These are phyloP conservation scores for Hexactinellida sp. DNA, from an alignment of 37 sponge, comb jelly and placozoan genomes.

Conservation along the genomic window DNA sequence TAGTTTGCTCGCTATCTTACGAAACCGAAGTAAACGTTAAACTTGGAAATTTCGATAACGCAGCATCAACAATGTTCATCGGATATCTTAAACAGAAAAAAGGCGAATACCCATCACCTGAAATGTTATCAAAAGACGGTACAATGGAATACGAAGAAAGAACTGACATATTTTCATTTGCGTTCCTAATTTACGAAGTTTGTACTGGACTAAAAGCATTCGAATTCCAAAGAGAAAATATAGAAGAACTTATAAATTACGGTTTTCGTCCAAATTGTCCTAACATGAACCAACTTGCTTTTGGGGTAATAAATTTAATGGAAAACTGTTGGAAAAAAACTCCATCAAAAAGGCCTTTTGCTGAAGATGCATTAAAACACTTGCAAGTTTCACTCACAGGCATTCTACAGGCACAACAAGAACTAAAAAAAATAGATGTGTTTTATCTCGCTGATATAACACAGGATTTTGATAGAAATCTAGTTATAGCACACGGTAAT, in stretches of 20 bases:
- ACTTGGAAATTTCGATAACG: neutral
- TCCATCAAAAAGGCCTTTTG: neutral
- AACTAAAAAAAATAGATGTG: neutral
- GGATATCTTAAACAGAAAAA: neutral
- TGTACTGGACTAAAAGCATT: neutral
- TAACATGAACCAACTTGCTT: neutral
- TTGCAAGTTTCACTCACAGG: neutral
- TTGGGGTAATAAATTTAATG: neutral
- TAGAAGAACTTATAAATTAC: neutral
- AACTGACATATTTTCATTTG: neutral
- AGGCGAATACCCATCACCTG: neutral
- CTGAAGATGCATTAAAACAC: neutral
- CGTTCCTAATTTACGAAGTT: neutral
- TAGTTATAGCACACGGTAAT: neutral
- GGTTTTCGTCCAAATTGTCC: constrained; percentile 8
- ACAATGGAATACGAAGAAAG: neutral
- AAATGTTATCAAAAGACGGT: neutral
- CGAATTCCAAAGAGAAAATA: neutral
- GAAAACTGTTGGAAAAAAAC: constrained; percentile 9
- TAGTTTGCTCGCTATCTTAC: neutral
- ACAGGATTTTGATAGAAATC: neutral
- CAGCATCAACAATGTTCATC: neutral
- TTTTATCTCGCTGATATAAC: neutral
- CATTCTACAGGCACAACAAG: neutral
- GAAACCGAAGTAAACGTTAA: neutral